These are phyloP conservation scores for Mustela lutreola DNA, from an alignment of 2,113 vertebrate genomes.

Conservation along the genomic window DNA sequence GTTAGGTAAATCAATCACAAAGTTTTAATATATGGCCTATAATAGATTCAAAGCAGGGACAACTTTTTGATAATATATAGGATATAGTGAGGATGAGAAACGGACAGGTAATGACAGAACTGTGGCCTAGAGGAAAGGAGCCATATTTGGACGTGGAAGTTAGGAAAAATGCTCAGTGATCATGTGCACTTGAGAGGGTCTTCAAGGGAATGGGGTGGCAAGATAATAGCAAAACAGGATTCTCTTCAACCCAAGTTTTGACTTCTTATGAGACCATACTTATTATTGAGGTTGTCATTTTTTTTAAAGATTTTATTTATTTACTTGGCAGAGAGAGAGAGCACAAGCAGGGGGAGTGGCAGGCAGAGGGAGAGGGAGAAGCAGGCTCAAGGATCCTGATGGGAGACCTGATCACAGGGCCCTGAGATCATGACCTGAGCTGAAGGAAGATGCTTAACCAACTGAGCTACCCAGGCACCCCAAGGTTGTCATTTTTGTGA, in stretches of 20 bases:
- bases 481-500: background rate
- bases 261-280: background rate
- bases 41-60: background rate
- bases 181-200: background rate
- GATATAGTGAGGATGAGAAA: background rate
- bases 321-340: too few relatives aligned
- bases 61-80: background rate
- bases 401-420: too few relatives aligned
- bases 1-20: background rate
- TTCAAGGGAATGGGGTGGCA: background rate
- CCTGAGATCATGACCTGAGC: too few relatives aligned
- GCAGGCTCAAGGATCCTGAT: too few relatives aligned
- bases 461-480: too few relatives aligned
- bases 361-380: too few relatives aligned
- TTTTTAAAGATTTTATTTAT: too few relatives aligned
- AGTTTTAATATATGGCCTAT: background rate
- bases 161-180: background rate
- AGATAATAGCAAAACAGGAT: background rate
- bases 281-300: background rate
- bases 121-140: background rate
- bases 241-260: background rate
- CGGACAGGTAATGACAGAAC: background rate
- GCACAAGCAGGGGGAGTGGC: too few relatives aligned
- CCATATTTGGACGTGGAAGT: background rate
- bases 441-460: too few relatives aligned